These are phyloP conservation scores for Cynoglossus semilaevis DNA, from an alignment of 2,113 vertebrate species.

Conservation along the genomic window DNA sequence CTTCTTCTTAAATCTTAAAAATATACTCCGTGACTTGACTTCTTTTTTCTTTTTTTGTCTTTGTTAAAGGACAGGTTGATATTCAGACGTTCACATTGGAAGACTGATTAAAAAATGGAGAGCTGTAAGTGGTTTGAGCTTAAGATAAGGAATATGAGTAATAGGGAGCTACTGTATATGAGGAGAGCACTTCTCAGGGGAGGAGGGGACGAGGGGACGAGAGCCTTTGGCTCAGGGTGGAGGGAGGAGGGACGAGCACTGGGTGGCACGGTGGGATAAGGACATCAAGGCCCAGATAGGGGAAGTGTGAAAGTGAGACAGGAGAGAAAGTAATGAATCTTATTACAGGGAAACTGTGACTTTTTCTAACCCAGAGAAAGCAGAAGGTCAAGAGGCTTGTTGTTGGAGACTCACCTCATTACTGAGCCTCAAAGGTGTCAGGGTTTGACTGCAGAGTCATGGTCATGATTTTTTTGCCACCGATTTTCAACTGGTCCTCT, in stretches of 20 bases:
- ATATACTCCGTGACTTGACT: background rate
- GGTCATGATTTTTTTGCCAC: slow-evolving; percentile 11
- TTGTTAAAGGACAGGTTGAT: slow-evolving; percentile 35
- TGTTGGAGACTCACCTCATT: slow-evolving; percentile 42
- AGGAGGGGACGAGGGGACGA: slow-evolving; percentile 6
- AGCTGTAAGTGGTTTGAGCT: slow-evolving; percentile 29
- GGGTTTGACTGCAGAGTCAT: slow-evolving; percentile 3
- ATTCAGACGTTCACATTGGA: slow-evolving; percentile 35
- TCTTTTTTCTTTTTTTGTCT: slow-evolving; percentile 1
- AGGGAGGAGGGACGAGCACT: background rate
- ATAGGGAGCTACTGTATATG: slow-evolving; percentile 26
- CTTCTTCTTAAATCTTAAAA: background rate
- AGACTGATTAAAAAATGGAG: no score
- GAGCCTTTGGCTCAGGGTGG: slow-evolving; percentile 15
- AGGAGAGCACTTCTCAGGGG: slow-evolving; percentile 10
- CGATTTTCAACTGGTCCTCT: slow-evolving; percentile 19
- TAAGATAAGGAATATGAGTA: slow-evolving; percentile 36
- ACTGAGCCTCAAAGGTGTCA: slow-evolving; percentile 4
- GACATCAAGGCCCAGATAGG: background rate
- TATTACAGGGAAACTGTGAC: slow-evolving; percentile 51
- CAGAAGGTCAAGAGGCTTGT: slow-evolving; percentile 49
- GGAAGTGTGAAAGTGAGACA: slow-evolving; percentile 1
- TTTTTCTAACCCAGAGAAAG: background rate
- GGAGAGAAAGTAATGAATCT: slow-evolving; percentile 53
- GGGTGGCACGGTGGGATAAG: slow-evolving; percentile 16